Percentiles rank a stretch among this genome's conserved stretches.
phyloP scores from a whole-genome alignment of 1,140 invertebrate genomes.

The Armadillidium nasatum region DNA sequence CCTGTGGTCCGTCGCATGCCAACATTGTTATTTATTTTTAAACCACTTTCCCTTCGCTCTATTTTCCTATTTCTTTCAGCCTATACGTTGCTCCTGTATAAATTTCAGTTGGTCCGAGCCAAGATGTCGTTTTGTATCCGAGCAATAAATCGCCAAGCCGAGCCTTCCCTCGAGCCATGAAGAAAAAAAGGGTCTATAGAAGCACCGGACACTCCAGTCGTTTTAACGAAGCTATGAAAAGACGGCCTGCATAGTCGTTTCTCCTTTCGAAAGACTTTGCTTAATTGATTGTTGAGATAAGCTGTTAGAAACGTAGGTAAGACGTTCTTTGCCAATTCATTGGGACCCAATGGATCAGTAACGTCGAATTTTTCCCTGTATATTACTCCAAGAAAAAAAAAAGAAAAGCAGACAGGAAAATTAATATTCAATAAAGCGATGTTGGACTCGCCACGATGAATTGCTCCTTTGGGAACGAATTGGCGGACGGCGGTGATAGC shows the following conservation, averaged over 20 bases:
- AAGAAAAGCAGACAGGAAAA: background rate
- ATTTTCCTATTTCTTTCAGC: background rate
- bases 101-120: slow-evolving; percentile 2
- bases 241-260: background rate
- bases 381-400: background rate
- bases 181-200: background rate
- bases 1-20: slow-evolving; percentile 6
- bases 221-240: background rate
- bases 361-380: background rate
- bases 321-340: background rate
- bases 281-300: slow-evolving; percentile 12
- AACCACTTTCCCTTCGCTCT: background rate
- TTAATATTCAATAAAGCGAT: slow-evolving; percentile 14
- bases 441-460: background rate
- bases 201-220: background rate
- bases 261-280: background rate
- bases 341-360: background rate
- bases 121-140: slow-evolving; percentile 1
- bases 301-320: background rate
- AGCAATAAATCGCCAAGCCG: background rate
- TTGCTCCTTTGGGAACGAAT: background rate
- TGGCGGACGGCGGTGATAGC: slow-evolving; percentile 3
- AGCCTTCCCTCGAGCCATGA: background rate
- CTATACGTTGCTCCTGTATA: background rate
- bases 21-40: slow-evolving; percentile 10